A percentile compares a stretch with the other conserved stretches of the same genome.
phyloP scores from a whole-genome alignment of 1,140 invertebrate genomes.

The Caerostris darwini region DNA sequence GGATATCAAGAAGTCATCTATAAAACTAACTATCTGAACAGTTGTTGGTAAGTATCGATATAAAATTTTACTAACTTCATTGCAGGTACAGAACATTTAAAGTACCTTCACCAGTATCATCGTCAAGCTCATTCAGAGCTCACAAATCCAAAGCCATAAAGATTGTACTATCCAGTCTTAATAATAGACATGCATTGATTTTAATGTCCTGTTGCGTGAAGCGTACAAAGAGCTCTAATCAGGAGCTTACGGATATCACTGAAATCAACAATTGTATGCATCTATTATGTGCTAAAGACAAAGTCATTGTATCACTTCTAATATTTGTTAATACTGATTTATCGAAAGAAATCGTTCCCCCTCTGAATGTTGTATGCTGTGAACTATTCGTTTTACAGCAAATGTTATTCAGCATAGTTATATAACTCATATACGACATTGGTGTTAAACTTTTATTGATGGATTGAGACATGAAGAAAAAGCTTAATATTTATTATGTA shows the following conservation, averaged over 20 bases:
- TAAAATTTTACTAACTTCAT: background rate
- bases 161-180: background rate
- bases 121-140: background rate
- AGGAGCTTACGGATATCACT: background rate
- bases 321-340: background rate
- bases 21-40: background rate
- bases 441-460: slow-evolving; percentile 55
- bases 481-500: slow-evolving; percentile 70
- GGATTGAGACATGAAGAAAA: slow-evolving; percentile 22
- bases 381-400: slow-evolving; percentile 47
- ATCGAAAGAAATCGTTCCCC: background rate
- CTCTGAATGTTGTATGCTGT: slow-evolving; percentile 43
- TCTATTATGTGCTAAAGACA: background rate
- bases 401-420: slow-evolving; percentile 28
- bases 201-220: background rate
- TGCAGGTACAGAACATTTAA: background rate
- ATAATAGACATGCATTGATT: background rate
- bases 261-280: background rate
- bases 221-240: background rate
- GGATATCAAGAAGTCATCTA: background rate
- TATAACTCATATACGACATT: slow-evolving; percentile 49
- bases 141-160: background rate
- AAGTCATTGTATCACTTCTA: background rate
- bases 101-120: background rate
- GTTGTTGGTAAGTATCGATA: background rate